Evolutionary conservation across 2,113 vertebrate genomes (phyloP).

Genomic region (Dicerorhinus sumatrensis): DNA sequence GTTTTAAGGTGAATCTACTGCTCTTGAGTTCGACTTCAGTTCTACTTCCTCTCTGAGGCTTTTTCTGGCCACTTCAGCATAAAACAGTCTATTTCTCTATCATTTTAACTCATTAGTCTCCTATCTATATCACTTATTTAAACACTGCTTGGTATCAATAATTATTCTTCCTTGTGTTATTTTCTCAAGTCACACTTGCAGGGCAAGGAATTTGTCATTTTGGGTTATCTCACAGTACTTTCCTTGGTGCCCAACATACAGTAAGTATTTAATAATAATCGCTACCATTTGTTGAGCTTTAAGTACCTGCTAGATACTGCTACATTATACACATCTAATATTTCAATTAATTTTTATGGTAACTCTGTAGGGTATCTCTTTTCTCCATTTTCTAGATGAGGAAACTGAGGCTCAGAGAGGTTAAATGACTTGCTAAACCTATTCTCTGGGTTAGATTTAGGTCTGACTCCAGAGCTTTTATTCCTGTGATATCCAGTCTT

Average conservation of each 20-base stretch:
- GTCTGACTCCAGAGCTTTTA: background rate
- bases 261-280: background rate
- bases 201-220: background rate
- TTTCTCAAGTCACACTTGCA: background rate
- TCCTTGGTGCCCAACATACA: background rate
- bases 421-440: background rate
- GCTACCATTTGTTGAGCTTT: background rate
- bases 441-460: background rate
- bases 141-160: background rate
- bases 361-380: background rate
- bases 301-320: background rate
- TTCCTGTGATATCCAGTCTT: background rate
- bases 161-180: background rate
- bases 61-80: background rate
- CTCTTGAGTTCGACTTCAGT: background rate
- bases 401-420: background rate
- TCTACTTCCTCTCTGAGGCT: background rate
- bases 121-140: background rate
- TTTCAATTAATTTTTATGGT: background rate
- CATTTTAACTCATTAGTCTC: background rate
- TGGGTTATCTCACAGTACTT: background rate
- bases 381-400: conserved; percentile 2
- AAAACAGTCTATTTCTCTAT: background rate
- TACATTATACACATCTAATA: background rate
- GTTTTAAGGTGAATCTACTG: background rate